phyloP scores from a whole-genome alignment of 1,140 invertebrate genomes.

The Euwallacea similis region DNA sequence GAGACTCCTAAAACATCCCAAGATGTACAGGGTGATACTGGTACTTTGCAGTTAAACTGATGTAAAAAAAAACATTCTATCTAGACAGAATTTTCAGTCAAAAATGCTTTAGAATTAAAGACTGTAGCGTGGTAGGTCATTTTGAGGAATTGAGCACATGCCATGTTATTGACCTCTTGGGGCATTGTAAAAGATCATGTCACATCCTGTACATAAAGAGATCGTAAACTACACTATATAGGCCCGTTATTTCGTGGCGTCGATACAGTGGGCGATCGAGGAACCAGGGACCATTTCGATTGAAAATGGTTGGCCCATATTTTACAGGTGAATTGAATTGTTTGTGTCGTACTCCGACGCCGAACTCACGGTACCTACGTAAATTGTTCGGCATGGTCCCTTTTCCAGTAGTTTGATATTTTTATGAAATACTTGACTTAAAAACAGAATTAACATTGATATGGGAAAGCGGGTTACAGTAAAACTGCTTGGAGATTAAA shows the following conservation, averaged over 20 bases:
- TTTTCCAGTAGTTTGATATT: too few species aligned
- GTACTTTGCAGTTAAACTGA: not conserved
- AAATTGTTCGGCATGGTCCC: too few species aligned
- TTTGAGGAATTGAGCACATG: not conserved
- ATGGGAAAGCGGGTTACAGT: too few species aligned
- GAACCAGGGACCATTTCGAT: not conserved
- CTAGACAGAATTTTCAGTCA: too few species aligned
- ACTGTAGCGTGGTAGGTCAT: too few species aligned
- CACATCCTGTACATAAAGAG: constrained; percentile 1
- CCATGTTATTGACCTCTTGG: not conserved
- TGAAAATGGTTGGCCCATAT: not conserved
- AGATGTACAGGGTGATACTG: constrained; percentile 9
- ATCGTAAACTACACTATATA: constrained; percentile 10
- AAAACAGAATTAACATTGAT: too few species aligned
- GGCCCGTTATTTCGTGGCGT: constrained; percentile 8
- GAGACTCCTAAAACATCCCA: constrained; percentile 11
- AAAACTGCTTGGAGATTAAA: too few species aligned
- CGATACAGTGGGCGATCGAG: constrained; percentile 11
- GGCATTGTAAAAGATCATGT: not conserved
- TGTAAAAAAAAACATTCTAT: too few species aligned
- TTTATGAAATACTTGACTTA: too few species aligned
- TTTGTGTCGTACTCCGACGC: not conserved
- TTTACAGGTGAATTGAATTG: constrained; percentile 7
- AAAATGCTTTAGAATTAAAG: too few species aligned
- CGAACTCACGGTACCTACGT: too few species aligned